A percentile compares a stretch with the other conserved stretches of the same genome.
These are phyloP conservation scores for Pyrrhosoma nymphula DNA, from an alignment of 2,888 invertebrate genomes.

Conservation along the genomic window DNA sequence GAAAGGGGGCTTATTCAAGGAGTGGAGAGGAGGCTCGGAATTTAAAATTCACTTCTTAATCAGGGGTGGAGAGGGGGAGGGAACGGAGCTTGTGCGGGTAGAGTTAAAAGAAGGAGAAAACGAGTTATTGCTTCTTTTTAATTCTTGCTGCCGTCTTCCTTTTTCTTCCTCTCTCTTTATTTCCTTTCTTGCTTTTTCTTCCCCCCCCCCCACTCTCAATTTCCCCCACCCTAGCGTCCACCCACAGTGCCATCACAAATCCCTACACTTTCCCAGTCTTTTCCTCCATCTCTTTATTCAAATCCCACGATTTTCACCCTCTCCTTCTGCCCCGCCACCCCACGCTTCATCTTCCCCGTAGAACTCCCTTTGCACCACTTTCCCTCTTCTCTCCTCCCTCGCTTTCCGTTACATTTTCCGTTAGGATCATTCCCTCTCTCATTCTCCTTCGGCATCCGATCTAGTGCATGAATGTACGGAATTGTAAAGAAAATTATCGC, in stretches of 20 bases:
- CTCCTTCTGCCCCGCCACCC: background rate
- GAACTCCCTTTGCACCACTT: too few species aligned
- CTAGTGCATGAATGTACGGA: too few species aligned
- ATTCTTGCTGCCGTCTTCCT: slow-evolving; percentile 13
- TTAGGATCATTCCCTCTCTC: background rate
- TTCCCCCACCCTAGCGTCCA: background rate
- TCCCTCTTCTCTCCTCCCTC: background rate
- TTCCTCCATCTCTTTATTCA: background rate
- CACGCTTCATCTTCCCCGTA: too few species aligned
- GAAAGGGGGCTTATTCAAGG: slow-evolving; percentile 30
- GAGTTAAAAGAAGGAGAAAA: slow-evolving; percentile 2
- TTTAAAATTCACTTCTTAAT: slow-evolving; percentile 58
- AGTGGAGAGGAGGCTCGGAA: slow-evolving; percentile 16
- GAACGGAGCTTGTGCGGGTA: too few species aligned
- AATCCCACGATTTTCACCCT: slow-evolving; percentile 13
- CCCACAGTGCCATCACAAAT: too few species aligned
- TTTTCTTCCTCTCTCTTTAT: background rate
- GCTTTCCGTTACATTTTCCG: background rate
- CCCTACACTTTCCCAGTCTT: background rate
- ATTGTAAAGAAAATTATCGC: too few species aligned
- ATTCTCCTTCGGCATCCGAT: background rate
- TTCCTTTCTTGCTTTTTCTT: background rate
- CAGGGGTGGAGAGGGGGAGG: background rate
- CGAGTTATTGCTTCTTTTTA: slow-evolving; percentile 60
- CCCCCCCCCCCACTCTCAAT: background rate